Conservation (phyloP, 2,113 vertebrate genomes). For the Drymodes brunneopygia region DNA sequence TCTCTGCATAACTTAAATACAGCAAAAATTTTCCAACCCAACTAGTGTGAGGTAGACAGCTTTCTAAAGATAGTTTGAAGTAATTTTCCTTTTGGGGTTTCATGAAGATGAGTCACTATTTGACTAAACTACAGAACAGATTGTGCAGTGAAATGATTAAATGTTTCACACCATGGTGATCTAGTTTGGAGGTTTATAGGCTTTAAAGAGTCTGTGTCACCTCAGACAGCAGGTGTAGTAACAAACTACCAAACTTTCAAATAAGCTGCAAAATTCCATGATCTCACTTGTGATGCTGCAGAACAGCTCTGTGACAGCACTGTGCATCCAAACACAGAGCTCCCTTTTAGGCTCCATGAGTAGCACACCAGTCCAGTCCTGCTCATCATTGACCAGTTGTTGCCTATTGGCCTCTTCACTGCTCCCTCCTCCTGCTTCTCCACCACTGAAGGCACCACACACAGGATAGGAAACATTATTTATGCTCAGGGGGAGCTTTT, state of each 20-base stretch:
- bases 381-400: neutral
- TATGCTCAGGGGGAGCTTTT: neutral
- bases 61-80: slow-evolving; percentile 9
- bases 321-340: slow-evolving; percentile 65
- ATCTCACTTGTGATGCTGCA: slow-evolving; percentile 72
- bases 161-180: slow-evolving; percentile 18
- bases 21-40: neutral
- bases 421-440: neutral
- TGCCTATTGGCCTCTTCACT: neutral
- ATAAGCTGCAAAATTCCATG: slow-evolving; percentile 76
- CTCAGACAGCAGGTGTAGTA: slow-evolving; percentile 72
- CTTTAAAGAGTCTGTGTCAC: slow-evolving; percentile 61
- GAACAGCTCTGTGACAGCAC: slow-evolving; percentile 68
- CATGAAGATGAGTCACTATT: slow-evolving; percentile 33
- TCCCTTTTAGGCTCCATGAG: slow-evolving; percentile 4
- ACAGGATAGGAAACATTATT: neutral
- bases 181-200: slow-evolving; percentile 46
- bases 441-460: neutral
- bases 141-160: neutral
- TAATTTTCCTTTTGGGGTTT: slow-evolving; percentile 20
- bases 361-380: neutral
- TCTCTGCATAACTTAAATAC: neutral
- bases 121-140: neutral
- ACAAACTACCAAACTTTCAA: slow-evolving; percentile 68
- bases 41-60: neutral